A percentile compares a stretch with the other conserved stretches of the same genome.
Evolutionary conservation across 2,113 vertebrate species (phyloP).

Genomic region (Erythrolamprus reginae): DNA sequence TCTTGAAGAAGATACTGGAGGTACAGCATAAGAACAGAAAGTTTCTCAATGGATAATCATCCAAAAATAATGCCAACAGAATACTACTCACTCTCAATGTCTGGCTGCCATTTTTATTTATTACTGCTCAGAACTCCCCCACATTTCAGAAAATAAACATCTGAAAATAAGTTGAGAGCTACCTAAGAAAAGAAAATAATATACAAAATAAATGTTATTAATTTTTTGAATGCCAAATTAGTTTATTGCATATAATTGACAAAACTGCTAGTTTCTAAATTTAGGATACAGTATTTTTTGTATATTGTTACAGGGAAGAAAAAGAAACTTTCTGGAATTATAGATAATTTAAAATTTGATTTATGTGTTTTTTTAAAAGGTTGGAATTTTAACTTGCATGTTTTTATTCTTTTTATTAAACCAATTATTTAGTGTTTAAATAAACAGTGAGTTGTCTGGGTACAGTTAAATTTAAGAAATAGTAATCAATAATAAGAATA

Average conservation of each 20-base stretch:
- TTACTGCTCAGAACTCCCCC: not conserved
- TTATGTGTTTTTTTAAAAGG: not conserved
- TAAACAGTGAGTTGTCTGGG: no score
- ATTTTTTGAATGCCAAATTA: no score
- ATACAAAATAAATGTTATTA: no score
- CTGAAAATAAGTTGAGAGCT: not conserved
- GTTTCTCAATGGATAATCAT: no score
- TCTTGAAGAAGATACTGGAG: not conserved
- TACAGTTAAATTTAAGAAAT: no score
- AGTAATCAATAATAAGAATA: no score
- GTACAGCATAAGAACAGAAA: no score
- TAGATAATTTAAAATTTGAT: not conserved
- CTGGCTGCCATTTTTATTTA: not conserved
- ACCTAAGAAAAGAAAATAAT: not conserved
- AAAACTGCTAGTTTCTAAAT: not conserved
- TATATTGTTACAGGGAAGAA: conserved; percentile 4
- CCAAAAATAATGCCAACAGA: not conserved
- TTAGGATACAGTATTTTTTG: not conserved
- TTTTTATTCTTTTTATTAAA: no score
- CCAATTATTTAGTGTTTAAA: no score
- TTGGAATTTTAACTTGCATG: not conserved
- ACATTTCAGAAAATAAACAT: not conserved
- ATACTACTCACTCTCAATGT: not conserved
- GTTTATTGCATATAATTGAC: not conserved
- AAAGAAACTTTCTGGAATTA: not conserved